Percentiles rank a stretch among this genome's conserved stretches.
Conservation (phyloP, 2,888 invertebrate genomes). For the Melitaea athalia region DNA sequence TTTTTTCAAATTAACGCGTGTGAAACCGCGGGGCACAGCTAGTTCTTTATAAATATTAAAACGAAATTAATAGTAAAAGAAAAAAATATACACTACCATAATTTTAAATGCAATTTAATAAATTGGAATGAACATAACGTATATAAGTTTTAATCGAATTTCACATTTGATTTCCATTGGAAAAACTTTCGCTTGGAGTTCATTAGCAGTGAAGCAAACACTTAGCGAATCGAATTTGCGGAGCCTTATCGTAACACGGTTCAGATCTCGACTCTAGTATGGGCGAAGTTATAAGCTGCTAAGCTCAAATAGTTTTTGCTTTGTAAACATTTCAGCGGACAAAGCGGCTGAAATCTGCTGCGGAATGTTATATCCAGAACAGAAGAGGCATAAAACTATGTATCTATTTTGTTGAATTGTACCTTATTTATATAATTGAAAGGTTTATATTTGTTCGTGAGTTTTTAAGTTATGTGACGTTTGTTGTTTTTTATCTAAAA, state of each 20-base stretch:
- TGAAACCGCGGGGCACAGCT: too few relatives aligned
- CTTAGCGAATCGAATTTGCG: constrained; percentile 30
- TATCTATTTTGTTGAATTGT: not conserved
- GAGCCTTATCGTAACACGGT: constrained; percentile 26
- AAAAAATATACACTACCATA: not conserved
- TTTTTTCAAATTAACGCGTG: too few relatives aligned
- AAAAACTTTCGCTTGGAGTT: constrained; percentile 20
- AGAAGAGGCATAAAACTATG: constrained; percentile 1
- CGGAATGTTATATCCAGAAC: not conserved
- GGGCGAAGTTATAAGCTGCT: constrained; percentile 38
- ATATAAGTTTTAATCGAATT: constrained; percentile 5
- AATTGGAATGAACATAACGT: constrained; percentile 1
- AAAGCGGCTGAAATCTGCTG: constrained; percentile 30
- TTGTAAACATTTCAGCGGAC: constrained; percentile 37
- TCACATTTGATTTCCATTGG: constrained; percentile 9
- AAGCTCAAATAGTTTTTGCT: constrained; percentile 41
- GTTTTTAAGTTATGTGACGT: not conserved
- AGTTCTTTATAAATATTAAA: too few relatives aligned
- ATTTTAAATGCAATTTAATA: not conserved
- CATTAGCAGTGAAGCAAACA: constrained; percentile 26
- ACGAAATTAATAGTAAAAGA: not conserved
- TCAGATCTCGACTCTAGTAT: constrained; percentile 31
- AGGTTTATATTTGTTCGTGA: not conserved
- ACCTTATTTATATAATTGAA: not conserved
- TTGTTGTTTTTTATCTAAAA: constrained; percentile 4